Evolutionary conservation across 2,888 invertebrate species (phyloP).

Genomic region (Nysson spinosus): DNA sequence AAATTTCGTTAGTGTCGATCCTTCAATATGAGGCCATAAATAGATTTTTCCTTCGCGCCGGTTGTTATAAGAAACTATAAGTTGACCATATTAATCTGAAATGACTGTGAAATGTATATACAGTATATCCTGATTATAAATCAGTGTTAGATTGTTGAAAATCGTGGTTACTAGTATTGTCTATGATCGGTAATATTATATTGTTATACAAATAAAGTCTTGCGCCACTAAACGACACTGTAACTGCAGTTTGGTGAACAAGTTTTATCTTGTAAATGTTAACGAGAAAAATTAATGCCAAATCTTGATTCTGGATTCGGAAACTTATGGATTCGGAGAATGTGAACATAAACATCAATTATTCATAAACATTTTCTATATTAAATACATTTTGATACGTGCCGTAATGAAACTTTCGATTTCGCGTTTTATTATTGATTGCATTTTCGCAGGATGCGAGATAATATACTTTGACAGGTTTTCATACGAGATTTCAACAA

Average conservation of each 20-base stretch:
- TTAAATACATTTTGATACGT: too few species aligned
- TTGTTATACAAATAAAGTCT: slow-evolving; percentile 70
- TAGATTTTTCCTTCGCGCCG: slow-evolving; percentile 39
- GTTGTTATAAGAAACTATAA: slow-evolving; percentile 28
- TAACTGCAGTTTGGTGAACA: slow-evolving; percentile 54
- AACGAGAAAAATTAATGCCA: slow-evolving; percentile 28
- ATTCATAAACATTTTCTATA: too few species aligned
- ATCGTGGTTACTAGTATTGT: slow-evolving; percentile 64
- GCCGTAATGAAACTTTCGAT: slow-evolving; percentile 2
- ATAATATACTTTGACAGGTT: slow-evolving; percentile 28
- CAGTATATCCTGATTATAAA: slow-evolving; percentile 72
- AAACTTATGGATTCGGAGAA: too few species aligned
- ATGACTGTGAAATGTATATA: slow-evolving; percentile 70
- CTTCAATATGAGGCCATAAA: slow-evolving; percentile 46
- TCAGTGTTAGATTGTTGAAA: slow-evolving; percentile 72
- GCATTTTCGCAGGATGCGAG: slow-evolving; percentile 22
- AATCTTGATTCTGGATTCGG: slow-evolving; percentile 26
- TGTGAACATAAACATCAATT: too few species aligned
- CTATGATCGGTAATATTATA: slow-evolving; percentile 64
- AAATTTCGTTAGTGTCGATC: slow-evolving; percentile 49
- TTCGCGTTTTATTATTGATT: slow-evolving; percentile 10
- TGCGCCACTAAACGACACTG: slow-evolving; percentile 63
- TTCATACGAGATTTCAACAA: slow-evolving; percentile 17
- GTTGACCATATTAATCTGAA: slow-evolving; percentile 43
- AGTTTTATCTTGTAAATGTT: slow-evolving; percentile 48